These are phyloP conservation scores for Zoanthus sociatus DNA, from an alignment of 92 coral and sea anemone genomes.

Conservation along the genomic window DNA sequence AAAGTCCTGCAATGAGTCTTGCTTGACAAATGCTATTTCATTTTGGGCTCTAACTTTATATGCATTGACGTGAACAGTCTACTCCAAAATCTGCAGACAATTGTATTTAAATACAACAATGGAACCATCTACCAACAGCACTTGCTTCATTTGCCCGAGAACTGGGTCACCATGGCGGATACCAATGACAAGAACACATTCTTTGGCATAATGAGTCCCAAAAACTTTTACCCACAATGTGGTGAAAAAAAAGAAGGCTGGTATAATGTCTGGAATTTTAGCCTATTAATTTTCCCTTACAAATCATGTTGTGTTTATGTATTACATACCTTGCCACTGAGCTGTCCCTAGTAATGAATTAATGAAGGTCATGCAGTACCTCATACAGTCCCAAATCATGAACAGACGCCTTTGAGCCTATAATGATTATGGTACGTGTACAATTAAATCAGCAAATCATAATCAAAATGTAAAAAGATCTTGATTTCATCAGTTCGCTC, in stretches of 20 bases:
- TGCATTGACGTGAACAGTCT: slow-evolving; percentile 49
- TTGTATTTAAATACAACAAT: slow-evolving; percentile 47
- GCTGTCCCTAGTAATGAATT: slow-evolving; percentile 26
- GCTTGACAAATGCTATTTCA: slow-evolving; percentile 43
- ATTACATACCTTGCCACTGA: slow-evolving; percentile 11
- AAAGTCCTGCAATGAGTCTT: slow-evolving; percentile 42
- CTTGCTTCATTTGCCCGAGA: slow-evolving; percentile 45
- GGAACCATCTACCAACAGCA: slow-evolving; percentile 45
- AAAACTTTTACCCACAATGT: slow-evolving; percentile 55
- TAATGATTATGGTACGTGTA: neutral
- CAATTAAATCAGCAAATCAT: neutral
- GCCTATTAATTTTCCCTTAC: slow-evolving; percentile 14
- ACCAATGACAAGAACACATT: slow-evolving; percentile 60
- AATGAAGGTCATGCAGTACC: slow-evolving; percentile 22
- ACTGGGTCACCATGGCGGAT: slow-evolving; percentile 52
- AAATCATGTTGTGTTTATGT: slow-evolving; percentile 7
- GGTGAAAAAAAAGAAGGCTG: slow-evolving; percentile 24
- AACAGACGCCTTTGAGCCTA: slow-evolving; percentile 22
- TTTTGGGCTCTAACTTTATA: slow-evolving; percentile 18
- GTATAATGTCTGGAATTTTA: neutral
- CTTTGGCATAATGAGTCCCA: slow-evolving; percentile 51
- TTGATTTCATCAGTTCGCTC: neutral
- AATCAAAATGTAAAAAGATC: neutral
- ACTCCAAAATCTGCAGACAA: slow-evolving; percentile 30
- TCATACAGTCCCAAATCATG: slow-evolving; percentile 21